Conservation (phyloP, 2,888 invertebrate genomes). For the Acleris laterana region DNA sequence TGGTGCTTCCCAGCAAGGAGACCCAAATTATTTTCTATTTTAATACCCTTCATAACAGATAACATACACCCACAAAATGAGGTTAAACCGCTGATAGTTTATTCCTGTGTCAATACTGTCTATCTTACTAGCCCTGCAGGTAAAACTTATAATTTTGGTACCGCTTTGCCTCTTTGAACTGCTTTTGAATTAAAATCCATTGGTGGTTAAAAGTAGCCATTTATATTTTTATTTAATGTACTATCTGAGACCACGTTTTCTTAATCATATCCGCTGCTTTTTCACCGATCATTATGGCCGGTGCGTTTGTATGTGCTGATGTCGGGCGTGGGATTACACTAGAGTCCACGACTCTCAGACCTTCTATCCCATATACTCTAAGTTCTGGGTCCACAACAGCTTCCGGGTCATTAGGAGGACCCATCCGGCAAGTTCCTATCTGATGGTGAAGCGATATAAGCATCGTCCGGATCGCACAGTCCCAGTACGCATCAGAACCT, state of each 20-base stretch:
- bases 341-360: constrained; percentile 87
- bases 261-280: constrained; percentile 88
- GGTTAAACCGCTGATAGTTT: no score
- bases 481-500: constrained; percentile 88
- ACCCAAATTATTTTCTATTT: no score
- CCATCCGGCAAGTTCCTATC: constrained; percentile 89
- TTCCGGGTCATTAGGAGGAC: constrained; percentile 84
- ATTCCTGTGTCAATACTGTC: no score
- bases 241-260: constrained; percentile 77
- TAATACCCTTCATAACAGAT: no score
- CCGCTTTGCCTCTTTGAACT: no score
- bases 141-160: no score
- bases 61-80: no score
- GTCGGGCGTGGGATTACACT: constrained; percentile 87
- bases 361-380: constrained; percentile 86
- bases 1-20: no score
- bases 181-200: neutral
- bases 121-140: no score
- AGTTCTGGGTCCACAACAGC: constrained; percentile 87
- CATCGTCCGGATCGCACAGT: constrained; percentile 86
- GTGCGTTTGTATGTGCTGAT: constrained; percentile 87
- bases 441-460: constrained; percentile 85
- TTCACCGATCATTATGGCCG: constrained; percentile 89
- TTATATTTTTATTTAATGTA: constrained; percentile 7
- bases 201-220: neutral